These are phyloP conservation scores for Cydia amplana DNA, from an alignment of 1,140 invertebrate species.

Conservation along the genomic window DNA sequence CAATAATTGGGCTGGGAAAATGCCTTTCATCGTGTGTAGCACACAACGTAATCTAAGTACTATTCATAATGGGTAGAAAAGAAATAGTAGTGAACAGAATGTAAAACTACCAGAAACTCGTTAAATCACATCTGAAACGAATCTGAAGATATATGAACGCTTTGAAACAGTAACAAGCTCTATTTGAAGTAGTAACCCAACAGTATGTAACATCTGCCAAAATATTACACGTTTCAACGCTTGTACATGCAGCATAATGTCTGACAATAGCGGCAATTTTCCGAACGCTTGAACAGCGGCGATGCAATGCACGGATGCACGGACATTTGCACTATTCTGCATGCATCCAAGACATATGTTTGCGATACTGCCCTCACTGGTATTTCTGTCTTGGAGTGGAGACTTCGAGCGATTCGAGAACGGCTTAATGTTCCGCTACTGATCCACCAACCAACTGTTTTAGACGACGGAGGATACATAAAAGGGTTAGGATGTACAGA, in stretches of 20 bases:
- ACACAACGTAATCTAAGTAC: too few species aligned
- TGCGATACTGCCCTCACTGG: not conserved
- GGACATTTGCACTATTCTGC: constrained; percentile 6
- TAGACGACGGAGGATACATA: too few species aligned
- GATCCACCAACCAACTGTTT: too few species aligned
- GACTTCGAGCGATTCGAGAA: too few species aligned
- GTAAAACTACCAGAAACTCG: not conserved
- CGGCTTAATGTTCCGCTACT: too few species aligned
- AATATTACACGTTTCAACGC: constrained; percentile 19
- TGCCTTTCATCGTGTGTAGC: too few species aligned
- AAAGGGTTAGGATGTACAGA: too few species aligned
- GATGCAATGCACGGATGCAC: constrained; percentile 10
- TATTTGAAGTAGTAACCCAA: not conserved
- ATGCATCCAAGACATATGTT: not conserved
- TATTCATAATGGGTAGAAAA: not conserved
- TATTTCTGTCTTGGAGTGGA: too few species aligned
- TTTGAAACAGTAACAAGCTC: constrained; percentile 2
- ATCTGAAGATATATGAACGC: not conserved
- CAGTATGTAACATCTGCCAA: constrained; percentile 6
- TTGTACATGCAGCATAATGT: constrained; percentile 4
- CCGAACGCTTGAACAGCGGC: constrained; percentile 34
- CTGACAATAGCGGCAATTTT: constrained; percentile 35
- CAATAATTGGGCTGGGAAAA: too few species aligned
- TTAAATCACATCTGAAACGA: not conserved
- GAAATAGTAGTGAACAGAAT: not conserved